Evolutionary conservation across 2,797 vertebrate genomes (phyloP), one percentile per base, ranked within the genome.

Genomic region (Anableps anableps): DNA sequence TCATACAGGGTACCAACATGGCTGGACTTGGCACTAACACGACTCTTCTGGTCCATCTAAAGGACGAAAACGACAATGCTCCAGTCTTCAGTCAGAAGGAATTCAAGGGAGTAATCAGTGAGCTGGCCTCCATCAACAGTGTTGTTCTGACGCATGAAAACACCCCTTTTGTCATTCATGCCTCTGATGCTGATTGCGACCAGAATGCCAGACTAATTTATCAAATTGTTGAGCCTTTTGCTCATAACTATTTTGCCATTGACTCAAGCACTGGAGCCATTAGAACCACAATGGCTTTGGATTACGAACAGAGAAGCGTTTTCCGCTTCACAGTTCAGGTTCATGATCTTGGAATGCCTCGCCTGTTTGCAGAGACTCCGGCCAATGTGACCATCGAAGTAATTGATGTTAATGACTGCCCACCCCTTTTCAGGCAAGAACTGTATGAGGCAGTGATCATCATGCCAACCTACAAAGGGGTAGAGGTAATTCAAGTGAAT

Each of bases 291-390:
- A 92, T 95, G 23, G 89, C 95, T 72, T 91, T 99, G 94, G 97
- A 99, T 94, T 98, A 99, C 0, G 98, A 99, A 85, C 94, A 97
- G 81, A 96, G 94, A 76, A 97, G 91, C 41, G 83, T 95, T 90
- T 99, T 98, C 90, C 96, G 75, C 82, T 99, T 99, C 76, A 97
- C 98, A 0, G 98, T 99, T n/a, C 98, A 99, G 93, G 99, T 98
- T 14, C 97, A 98, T 14, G 99, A 99, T 90, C 95, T 96, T 78
- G 99, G 99, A 45, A 94, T 93, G 23, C 98, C 98, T 9, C 96
- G 94, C 23, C 94, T 98, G 34, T 98, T 97, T 94, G 97, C 98
- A 0, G 97, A 99, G 83, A 96, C 93, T 8, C 94, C 97, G 1
- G 97, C 98, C 78, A 99, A 99, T 36, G 98, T 99, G 89, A 99